Evolutionary conservation across 1,140 invertebrate genomes (phyloP).

Genomic region (Drosophila kurseongensis): DNA sequence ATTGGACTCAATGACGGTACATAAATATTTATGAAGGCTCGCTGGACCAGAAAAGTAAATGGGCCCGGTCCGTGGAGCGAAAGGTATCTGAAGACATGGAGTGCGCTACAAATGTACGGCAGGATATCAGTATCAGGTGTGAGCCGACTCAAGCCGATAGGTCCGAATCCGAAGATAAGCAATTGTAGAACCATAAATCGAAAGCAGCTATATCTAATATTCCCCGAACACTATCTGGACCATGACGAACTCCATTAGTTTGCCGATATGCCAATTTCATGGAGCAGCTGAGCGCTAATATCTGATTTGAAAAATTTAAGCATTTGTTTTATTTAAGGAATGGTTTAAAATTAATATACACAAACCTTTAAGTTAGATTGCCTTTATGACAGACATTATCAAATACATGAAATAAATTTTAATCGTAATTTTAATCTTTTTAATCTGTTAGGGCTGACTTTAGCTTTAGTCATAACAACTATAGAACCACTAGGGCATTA

Average conservation of each 20-base stretch:
- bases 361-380: too few relatives aligned
- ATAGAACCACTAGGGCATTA: too few relatives aligned
- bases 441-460: too few relatives aligned
- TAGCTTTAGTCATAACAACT: too few relatives aligned
- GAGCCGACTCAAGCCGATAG: background rate
- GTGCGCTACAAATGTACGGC: conserved; percentile 56
- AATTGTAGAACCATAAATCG: conserved; percentile 27
- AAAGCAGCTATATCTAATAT: background rate
- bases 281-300: background rate
- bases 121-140: conserved; percentile 25
- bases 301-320: too few relatives aligned
- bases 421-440: too few relatives aligned
- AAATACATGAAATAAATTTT: too few relatives aligned
- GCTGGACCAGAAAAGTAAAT: conserved; percentile 43
- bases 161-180: conserved; percentile 3
- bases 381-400: too few relatives aligned
- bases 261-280: background rate
- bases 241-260: conserved; percentile 8
- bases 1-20: conserved; percentile 78
- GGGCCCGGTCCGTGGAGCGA: background rate
- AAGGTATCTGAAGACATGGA: background rate
- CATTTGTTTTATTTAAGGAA: too few relatives aligned
- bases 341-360: too few relatives aligned
- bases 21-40: conserved; percentile 80
- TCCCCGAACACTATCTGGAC: background rate